Evolutionary conservation across 1,140 invertebrate species (phyloP).

Genomic region (Drosophila tsacasi): DNA sequence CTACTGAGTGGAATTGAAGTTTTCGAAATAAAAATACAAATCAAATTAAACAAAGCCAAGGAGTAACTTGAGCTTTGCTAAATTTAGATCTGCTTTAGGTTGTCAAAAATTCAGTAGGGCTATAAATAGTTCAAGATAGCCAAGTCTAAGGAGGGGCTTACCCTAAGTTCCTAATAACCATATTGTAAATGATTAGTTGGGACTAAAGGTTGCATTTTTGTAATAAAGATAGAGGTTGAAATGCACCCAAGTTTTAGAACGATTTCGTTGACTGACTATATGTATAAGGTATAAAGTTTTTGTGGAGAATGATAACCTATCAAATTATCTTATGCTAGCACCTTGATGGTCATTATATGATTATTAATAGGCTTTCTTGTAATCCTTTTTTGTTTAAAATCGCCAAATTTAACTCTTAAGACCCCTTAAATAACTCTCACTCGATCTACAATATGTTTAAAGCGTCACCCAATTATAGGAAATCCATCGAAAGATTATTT

Average conservation of each 20-base stretch:
- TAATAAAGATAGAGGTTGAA: not conserved
- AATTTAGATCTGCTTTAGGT: not conserved
- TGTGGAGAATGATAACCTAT: not conserved
- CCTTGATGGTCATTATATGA: not conserved
- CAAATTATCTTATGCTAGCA: not conserved
- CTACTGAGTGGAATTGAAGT: not conserved
- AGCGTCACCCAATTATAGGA: slow-evolving; percentile 87
- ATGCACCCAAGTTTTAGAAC: not conserved
- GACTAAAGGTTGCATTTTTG: not conserved
- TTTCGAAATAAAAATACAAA: too few species aligned
- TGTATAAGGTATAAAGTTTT: too few species aligned
- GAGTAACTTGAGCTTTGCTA: not conserved
- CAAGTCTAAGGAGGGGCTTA: not conserved
- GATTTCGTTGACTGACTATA: not conserved
- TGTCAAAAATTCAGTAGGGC: not conserved
- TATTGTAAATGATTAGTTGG: not conserved
- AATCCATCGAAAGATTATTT: not conserved
- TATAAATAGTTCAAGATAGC: not conserved
- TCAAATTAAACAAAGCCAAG: too few species aligned
- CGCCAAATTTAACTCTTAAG: not conserved
- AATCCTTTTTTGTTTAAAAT: not conserved
- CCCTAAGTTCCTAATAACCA: not conserved
- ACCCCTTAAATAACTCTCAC: not conserved
- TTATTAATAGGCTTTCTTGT: not conserved
- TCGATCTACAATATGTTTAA: not conserved